Evolutionary conservation across 2,888 invertebrate genomes (phyloP).

Genomic region (Nephrocerus scutellatus): DNA sequence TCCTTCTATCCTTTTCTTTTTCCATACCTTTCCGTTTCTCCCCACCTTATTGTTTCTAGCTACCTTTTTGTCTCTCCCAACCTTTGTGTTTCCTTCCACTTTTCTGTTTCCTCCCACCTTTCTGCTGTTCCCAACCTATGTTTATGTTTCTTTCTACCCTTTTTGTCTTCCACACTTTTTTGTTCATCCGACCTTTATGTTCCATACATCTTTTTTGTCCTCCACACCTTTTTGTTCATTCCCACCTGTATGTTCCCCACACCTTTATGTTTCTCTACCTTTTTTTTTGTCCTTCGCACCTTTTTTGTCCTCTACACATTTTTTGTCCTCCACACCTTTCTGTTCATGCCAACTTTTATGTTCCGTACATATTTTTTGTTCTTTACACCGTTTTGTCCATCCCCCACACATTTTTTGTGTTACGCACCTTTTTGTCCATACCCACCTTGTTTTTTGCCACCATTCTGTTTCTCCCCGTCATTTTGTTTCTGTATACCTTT

Average conservation of each 20-base stretch:
- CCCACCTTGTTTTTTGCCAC: neutral
- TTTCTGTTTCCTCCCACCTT: neutral
- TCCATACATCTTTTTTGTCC: neutral
- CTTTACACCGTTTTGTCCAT: neutral
- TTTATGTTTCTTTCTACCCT: neutral
- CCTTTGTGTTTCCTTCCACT: neutral
- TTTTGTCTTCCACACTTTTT: neutral
- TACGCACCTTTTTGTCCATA: neutral
- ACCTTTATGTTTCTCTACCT: neutral
- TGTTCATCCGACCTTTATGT: neutral
- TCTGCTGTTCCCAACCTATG: neutral
- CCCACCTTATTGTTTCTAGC: neutral
- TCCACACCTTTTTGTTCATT: neutral
- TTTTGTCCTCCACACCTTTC: neutral
- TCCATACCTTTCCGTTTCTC: neutral
- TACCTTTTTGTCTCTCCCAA: neutral
- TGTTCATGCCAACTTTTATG: neutral
- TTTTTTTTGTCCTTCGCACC: neutral
- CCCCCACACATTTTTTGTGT: neutral
- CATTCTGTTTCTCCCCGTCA: neutral
- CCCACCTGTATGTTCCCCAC: neutral
- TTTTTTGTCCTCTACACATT: neutral
- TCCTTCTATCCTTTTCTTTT: neutral
- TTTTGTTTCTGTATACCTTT: neutral
- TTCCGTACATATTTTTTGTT: neutral